Base-by-base conservation (phyloP, 2,888 invertebrate genomes). In the Axea sp. region DNA sequence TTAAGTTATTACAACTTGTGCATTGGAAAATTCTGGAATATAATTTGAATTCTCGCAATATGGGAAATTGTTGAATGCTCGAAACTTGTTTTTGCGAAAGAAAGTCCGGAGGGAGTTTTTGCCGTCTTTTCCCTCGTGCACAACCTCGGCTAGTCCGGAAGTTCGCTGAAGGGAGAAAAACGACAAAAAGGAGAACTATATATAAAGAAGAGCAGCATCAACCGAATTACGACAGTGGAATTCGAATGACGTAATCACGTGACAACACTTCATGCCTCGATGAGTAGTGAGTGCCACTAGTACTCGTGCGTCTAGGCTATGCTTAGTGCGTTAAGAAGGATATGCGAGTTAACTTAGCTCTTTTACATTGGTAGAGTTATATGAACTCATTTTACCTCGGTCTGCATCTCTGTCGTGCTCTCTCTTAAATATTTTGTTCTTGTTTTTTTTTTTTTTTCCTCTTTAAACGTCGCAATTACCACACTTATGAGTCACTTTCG, bases 311-410 rank as follows among this genome's bases (percentile, higher is more conserved):
- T 45, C 79, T 76, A 80, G 75, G 80, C 77, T 82, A 78, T 78
- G 78, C 73, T 59, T 49, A 64, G 73, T 78, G 79, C 78, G 84
- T 83, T 86, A 84, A 87, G 85, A 84, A 86, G 87, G 87, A 87
- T 86, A 86, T 86, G 78, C 86, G 85, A 86, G 87, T 86, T 85
- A 86, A 84, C 83, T 85, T 81, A 80, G 77, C 80, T 81, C 78
- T 84, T n/a, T 84, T 85, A 83, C 85, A 83, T 86, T 85, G 85
- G 76, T 80, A 75, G 82, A 84, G 86, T 53, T 65, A 60, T 22
- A 85, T 85, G 85, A 87, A 85, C 85, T 87, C 86, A 84, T 85
- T 84, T 83, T 75, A 78, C 76, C 68, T 35, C 17, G 35, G 49
- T 39, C 19, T 30, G 45, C 43, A 37, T 57, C 39, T 60, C 53